Percentiles rank a stretch among this genome's conserved stretches.
Conservation (phyloP, 2,888 invertebrate species). For the Platycnemis pennipes region DNA sequence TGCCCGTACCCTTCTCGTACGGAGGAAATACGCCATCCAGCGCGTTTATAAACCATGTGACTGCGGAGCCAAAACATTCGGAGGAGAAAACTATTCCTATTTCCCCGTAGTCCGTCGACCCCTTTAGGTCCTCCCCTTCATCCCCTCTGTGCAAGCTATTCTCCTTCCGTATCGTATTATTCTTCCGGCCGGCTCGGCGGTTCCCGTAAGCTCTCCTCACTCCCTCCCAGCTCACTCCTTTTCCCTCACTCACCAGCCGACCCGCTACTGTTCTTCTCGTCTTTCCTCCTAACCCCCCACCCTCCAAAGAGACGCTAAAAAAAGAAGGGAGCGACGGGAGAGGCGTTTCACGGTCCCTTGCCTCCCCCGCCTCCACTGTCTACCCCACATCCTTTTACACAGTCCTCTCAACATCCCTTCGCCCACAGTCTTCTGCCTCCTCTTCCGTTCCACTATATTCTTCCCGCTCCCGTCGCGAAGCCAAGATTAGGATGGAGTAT, state of each 20-base stretch:
- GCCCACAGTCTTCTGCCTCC: background rate
- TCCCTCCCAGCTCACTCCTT: background rate
- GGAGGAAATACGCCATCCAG: background rate
- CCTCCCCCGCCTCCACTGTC: background rate
- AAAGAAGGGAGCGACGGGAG: background rate
- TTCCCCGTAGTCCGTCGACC: background rate
- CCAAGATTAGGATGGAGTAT: no score
- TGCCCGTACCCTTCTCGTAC: background rate
- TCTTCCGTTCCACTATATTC: background rate
- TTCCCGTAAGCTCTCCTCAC: background rate
- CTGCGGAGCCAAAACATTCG: background rate
- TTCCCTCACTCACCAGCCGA: background rate
- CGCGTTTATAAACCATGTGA: background rate
- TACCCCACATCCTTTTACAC: background rate
- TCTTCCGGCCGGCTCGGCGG: background rate
- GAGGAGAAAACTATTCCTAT: background rate
- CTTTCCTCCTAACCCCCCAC: background rate
- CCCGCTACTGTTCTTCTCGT: background rate
- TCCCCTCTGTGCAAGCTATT: background rate
- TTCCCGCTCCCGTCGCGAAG: background rate
- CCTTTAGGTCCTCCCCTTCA: background rate
- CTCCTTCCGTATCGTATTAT: slow-evolving; percentile 1
- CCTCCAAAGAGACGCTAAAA: background rate
- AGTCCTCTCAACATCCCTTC: background rate
- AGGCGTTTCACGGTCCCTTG: slow-evolving; percentile 10